phyloP scores from a whole-genome alignment of 64 coral and sea anemone genomes.

The Pocillopora verrucosa region DNA sequence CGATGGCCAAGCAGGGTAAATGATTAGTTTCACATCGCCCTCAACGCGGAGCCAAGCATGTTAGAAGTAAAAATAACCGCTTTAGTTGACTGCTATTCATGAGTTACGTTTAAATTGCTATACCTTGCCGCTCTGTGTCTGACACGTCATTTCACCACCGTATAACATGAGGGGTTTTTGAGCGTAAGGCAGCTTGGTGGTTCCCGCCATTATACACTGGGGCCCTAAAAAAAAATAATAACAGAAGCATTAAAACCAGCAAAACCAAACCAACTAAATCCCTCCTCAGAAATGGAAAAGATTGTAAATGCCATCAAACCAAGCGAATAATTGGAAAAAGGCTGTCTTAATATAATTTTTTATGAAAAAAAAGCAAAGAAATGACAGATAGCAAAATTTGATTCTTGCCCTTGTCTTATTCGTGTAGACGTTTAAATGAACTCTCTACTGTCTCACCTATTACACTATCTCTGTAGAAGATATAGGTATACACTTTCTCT shows the following conservation, averaged over 20 bases:
- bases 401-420: too few relatives aligned
- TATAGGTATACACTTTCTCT: conserved; percentile 96
- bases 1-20: too few relatives aligned
- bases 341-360: too few relatives aligned
- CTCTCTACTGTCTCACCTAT: conserved; percentile 47
- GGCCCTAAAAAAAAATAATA: conserved; percentile 48
- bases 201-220: conserved; percentile 83
- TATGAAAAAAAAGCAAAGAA: too few relatives aligned
- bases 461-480: conserved; percentile 91
- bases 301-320: neutral
- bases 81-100: neutral
- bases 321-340: too few relatives aligned
- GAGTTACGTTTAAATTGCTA: neutral
- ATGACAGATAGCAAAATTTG: too few relatives aligned
- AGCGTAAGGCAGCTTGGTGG: conserved; percentile 94
- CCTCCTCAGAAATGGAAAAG: neutral
- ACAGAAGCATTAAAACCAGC: neutral
- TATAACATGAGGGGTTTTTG: conserved; percentile 92
- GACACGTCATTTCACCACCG: conserved; percentile 95
- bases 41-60: neutral
- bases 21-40: too few relatives aligned
- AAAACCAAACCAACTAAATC: neutral
- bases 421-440: too few relatives aligned
- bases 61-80: neutral
- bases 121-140: conserved; percentile 98